phyloP scores from a whole-genome alignment of 2,888 invertebrate genomes.

The Ormyrus labotus region DNA sequence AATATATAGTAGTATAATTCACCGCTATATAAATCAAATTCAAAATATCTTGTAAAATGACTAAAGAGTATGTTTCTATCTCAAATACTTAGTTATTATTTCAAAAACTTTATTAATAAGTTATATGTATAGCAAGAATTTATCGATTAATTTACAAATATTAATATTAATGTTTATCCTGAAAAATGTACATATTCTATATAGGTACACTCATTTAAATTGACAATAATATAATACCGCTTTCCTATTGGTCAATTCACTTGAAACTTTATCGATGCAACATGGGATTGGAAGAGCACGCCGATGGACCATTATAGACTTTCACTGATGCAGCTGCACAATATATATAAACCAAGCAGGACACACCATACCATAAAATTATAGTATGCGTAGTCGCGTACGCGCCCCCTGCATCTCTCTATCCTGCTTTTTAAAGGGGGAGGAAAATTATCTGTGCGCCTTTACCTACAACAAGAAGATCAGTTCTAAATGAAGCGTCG shows the following conservation, averaged over 20 bases:
- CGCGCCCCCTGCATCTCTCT: constrained; percentile 40
- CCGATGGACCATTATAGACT: constrained; percentile 22
- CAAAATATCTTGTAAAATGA: too few relatives aligned
- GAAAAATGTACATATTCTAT: too few relatives aligned
- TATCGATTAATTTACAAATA: too few relatives aligned
- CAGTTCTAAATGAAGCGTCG: background rate
- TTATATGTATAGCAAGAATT: too few relatives aligned
- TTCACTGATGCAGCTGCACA: constrained; percentile 43
- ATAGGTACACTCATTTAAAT: too few relatives aligned
- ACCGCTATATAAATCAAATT: too few relatives aligned
- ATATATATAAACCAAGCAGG: constrained; percentile 40
- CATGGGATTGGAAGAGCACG: constrained; percentile 26
- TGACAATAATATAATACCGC: too few relatives aligned
- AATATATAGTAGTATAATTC: too few relatives aligned
- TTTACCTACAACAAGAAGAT: background rate
- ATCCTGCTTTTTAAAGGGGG: background rate
- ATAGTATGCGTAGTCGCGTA: background rate
- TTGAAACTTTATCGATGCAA: background rate
- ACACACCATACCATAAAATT: constrained; percentile 36
- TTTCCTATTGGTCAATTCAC: constrained; percentile 33
- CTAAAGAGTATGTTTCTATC: too few relatives aligned
- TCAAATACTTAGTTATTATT: too few relatives aligned
- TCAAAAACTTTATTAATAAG: too few relatives aligned
- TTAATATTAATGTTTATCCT: too few relatives aligned
- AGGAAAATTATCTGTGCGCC: background rate